Base-by-base conservation (phyloP, 2,797 vertebrate genomes). In the Danio albolineatus region DNA sequence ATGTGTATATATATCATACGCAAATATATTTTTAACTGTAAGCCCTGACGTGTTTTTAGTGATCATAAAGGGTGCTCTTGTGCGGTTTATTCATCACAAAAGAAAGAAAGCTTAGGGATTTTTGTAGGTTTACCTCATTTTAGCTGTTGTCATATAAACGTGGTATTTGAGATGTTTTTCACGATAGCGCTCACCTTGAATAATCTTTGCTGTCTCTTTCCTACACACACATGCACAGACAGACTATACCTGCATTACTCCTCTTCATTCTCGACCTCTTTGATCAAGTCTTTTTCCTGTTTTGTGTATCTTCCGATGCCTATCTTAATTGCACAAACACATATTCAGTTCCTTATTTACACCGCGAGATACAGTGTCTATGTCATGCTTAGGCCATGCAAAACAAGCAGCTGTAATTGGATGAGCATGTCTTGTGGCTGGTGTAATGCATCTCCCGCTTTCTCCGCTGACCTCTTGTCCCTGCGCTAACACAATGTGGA, bases 81-180 rank as follows among this genome's bases (percentile, higher is more conserved):
- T 64, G n/a, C 10, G 2, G 5, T 78, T 48, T 77, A 57, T 48
- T 56, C 49, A 46, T 60, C 8, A 57, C 16, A 19, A 7, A 46
- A 62, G 48, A 2, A 28, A 14, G 66, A 66, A 60, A 46, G 36
- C 62, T 60, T 39, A 43, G 56, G n/a, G 61, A 76, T 72, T 74
- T 62, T 85, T 39, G 73, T 62, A 72, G 75, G 88, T 84, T 85
- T 78, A 85, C 81, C 76, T 85, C 86, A 85, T 84, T 78, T 82
- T 69, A 84, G 77, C 85, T 78, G 73, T 79, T 93, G 88, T 92
- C 87, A 84, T 90, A 85, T 91, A 92, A 93, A 93, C 92, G 90
- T 72, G 75, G 90, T 78, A 83, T 92, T 83, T 91, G 85, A 91
- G 93, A 94, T 94, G 70, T 46, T 73, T 73, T 46, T 48, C 4